Percentiles rank a stretch among this genome's conserved stretches.
Evolutionary conservation across 2,113 vertebrate genomes (phyloP).

Genomic region (Gallinago media): DNA sequence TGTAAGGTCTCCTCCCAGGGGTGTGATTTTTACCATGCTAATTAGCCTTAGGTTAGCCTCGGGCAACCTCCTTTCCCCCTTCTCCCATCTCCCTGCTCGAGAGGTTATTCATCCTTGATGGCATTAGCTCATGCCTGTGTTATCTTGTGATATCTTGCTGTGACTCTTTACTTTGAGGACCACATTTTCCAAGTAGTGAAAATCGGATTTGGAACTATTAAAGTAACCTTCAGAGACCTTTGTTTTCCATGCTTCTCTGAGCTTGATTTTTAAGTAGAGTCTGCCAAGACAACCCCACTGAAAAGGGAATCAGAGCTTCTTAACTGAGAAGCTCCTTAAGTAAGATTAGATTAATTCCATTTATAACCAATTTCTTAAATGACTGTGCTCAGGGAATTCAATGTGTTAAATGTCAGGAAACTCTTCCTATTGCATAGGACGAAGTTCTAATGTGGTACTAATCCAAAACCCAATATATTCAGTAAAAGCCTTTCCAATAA

Average conservation of each 20-base stretch:
- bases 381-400: neutral
- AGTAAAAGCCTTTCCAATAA: neutral
- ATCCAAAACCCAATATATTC: neutral
- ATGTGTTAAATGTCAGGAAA: neutral
- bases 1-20: neutral
- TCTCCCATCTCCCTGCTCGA: neutral
- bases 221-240: neutral
- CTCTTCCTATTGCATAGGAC: neutral
- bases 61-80: neutral
- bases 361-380: constrained; percentile 37
- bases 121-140: neutral
- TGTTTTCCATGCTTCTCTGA: neutral
- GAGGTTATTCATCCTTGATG: neutral
- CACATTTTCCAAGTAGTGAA: neutral
- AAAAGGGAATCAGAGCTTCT: constrained; percentile 14
- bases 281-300: neutral
- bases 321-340: constrained; percentile 29
- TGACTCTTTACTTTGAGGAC: neutral
- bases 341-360: constrained; percentile 39
- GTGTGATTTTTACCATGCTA: neutral
- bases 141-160: neutral
- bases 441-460: neutral
- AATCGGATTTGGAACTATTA: neutral
- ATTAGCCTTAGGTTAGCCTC: neutral
- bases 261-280: neutral